Percentiles rank a stretch among this genome's conserved stretches.
Evolutionary conservation across 2,888 invertebrate genomes (phyloP).

Genomic region (Laothoe populi): DNA sequence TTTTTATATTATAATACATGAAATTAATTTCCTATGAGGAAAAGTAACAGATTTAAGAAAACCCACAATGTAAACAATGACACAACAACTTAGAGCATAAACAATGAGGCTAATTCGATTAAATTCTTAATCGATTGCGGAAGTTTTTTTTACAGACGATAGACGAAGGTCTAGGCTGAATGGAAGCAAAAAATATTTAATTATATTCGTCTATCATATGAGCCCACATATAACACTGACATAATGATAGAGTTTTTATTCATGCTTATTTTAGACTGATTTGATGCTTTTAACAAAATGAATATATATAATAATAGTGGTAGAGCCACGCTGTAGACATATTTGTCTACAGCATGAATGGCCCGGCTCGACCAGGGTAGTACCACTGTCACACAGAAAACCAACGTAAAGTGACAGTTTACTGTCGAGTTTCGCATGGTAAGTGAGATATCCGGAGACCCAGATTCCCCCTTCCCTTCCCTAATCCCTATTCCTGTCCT

Average conservation of each 20-base stretch:
- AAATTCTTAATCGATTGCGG: constrained; percentile 25
- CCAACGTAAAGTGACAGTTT: no score
- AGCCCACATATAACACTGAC: constrained; percentile 28
- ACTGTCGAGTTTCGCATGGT: no score
- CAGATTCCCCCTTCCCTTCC: no score
- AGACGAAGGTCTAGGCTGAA: constrained; percentile 29
- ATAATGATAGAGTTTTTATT: constrained; percentile 22
- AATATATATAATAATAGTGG: background rate
- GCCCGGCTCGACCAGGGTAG: no score
- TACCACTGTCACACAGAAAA: no score
- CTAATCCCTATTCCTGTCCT: no score
- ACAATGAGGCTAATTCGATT: constrained; percentile 23
- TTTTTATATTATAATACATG: no score
- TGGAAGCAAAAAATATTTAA: constrained; percentile 36
- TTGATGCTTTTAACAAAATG: background rate
- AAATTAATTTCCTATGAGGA: background rate
- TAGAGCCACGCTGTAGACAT: no score
- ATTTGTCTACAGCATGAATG: no score
- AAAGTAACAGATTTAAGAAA: background rate
- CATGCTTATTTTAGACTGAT: constrained; percentile 13
- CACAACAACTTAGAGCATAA: background rate
- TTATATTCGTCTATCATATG: constrained; percentile 28
- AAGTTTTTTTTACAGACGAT: constrained; percentile 24
- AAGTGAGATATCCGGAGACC: no score
- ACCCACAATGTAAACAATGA: background rate